Conservation (phyloP, 2,888 invertebrate species). For the Ectemnius continuus region DNA sequence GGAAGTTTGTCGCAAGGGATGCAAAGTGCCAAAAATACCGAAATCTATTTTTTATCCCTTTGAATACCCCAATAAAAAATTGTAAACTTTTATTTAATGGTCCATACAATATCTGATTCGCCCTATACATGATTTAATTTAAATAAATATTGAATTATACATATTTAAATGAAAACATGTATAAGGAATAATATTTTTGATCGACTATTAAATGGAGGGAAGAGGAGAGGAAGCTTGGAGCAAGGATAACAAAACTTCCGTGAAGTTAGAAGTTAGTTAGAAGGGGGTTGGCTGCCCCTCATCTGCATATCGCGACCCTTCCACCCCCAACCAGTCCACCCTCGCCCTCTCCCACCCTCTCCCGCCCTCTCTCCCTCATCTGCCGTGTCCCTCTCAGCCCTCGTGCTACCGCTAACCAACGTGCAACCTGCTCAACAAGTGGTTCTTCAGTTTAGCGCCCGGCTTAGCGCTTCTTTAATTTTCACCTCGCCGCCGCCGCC, state of each 20-base stretch:
- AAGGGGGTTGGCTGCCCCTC: conserved; percentile 70
- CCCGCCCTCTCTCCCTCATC: conserved; percentile 39
- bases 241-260: conserved; percentile 46
- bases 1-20: too few relatives aligned
- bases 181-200: too few relatives aligned
- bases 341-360: conserved; percentile 33
- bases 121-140: too few relatives aligned
- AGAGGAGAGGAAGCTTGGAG: too few relatives aligned
- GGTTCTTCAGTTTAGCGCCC: conserved; percentile 77
- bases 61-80: too few relatives aligned
- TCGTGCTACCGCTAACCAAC: conserved; percentile 52
- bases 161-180: too few relatives aligned
- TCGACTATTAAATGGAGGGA: too few relatives aligned
- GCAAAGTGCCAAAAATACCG: too few relatives aligned
- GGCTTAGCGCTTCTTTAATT: conserved; percentile 78
- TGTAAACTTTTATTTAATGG: too few relatives aligned
- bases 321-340: conserved; percentile 56
- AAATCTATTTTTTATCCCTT: too few relatives aligned
- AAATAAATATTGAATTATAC: too few relatives aligned
- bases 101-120: too few relatives aligned
- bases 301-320: conserved; percentile 74
- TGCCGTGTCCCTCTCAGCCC: conserved; percentile 38
- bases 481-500: conserved; percentile 55
- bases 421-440: conserved; percentile 75
- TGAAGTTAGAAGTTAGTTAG: conserved; percentile 77